phyloP scores from a whole-genome alignment of 2,888 invertebrate genomes.

The Heliconius hortense region DNA sequence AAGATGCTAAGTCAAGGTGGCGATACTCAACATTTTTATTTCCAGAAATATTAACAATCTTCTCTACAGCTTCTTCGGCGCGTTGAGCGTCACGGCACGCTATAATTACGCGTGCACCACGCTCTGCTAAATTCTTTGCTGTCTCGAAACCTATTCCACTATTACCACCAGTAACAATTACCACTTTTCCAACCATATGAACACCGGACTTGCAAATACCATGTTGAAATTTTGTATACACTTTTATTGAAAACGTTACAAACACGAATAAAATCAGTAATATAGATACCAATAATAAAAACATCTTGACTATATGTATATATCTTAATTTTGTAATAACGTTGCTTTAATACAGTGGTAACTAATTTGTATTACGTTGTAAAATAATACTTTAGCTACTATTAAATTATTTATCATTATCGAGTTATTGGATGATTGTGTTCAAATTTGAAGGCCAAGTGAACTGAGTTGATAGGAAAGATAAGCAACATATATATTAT shows the following conservation, averaged over 20 bases:
- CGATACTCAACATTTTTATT: slow-evolving; percentile 44
- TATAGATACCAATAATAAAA: not conserved
- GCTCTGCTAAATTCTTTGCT: slow-evolving; percentile 53
- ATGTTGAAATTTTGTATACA: slow-evolving; percentile 1
- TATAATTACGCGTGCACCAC: slow-evolving; percentile 57
- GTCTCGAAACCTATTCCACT: slow-evolving; percentile 60
- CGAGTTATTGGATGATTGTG: not conserved
- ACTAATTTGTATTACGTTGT: not conserved
- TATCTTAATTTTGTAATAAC: not conserved
- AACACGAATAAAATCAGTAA: not conserved
- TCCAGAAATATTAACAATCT: slow-evolving; percentile 42
- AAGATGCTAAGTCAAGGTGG: slow-evolving; percentile 51
- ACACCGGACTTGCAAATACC: not conserved
- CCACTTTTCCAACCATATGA: slow-evolving; percentile 29
- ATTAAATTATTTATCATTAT: not conserved
- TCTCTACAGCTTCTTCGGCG: slow-evolving; percentile 48
- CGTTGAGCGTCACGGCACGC: slow-evolving; percentile 55
- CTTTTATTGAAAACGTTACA: not conserved
- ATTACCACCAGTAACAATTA: slow-evolving; percentile 46
- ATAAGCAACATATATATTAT: slow-evolving; percentile 3
- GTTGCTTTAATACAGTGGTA: not conserved
- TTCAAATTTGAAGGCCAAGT: slow-evolving; percentile 1
- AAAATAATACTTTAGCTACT: not conserved
- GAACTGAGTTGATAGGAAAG: not conserved
- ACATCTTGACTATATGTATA: not conserved